Base-by-base conservation (phyloP, 1,140 invertebrate genomes). In the Calliopsis andreniformis region DNA sequence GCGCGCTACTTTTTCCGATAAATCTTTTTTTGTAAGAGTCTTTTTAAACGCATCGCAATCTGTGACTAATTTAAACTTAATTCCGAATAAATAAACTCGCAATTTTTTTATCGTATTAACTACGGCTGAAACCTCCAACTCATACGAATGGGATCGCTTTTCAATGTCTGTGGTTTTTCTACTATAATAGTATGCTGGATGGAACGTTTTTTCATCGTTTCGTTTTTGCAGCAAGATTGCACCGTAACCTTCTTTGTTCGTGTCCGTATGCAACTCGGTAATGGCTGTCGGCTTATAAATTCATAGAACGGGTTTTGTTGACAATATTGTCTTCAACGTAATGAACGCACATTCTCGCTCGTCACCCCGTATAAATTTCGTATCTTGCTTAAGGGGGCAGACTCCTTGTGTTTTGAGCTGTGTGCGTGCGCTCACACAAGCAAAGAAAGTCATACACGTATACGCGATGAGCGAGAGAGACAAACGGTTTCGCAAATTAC, bases 1-100 rank as follows among this genome's bases (percentile, higher is more conserved):
- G 35, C 90, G 78, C 4, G 89, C 87, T 7, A 92, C 85, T 80
- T 79, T 87, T 2, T 86, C 51, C 1, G 84, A 61, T 25, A 91
- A 49, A 18, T 92, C 89, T 79, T 87, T 89, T 39, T 91, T 93
- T 14, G 83, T 58, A 25, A 93, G 68, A 0, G 92, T 92, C 61
- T 87, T 76, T 7, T 82, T 70, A 3, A 93, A 87, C 1, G 71
- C 62, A 2, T 58, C 42, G 28, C 61, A 75, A 28, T 75, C 51
- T 0, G 61, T 75, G 1, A 75, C 8, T 49, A 75, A 42, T n/a
- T 62, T 72, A 55, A 62, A 72, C 23, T 2, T 14, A 25, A 62
- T 43, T 3, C 69, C 56, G 62, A 72, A 43, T 1, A 72, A 35
- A 61, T 62, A 43, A 3, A 61, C 56, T 2, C 83, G 20, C 39